Conservation (phyloP, 1,140 invertebrate species). For the Streblospio benedicti region DNA sequence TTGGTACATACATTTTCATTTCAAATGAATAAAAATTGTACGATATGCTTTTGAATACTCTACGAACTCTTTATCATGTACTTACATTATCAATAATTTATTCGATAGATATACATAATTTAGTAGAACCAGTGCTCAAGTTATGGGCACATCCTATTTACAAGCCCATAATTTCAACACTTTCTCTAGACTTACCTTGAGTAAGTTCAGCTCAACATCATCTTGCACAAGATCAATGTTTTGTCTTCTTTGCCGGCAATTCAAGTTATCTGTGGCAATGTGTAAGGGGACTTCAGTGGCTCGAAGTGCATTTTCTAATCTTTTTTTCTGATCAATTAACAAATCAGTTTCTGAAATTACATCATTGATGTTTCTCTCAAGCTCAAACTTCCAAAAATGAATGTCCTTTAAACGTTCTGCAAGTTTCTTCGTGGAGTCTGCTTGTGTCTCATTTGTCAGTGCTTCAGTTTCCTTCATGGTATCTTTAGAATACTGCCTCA, state of each 20-base stretch:
- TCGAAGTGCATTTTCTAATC: slow-evolving; percentile 42
- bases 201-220: slow-evolving; percentile 66
- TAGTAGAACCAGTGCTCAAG: too few species aligned
- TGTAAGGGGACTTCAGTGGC: slow-evolving; percentile 46
- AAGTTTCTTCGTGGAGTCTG: slow-evolving; percentile 44
- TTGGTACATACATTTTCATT: too few species aligned
- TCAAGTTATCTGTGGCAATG: slow-evolving; percentile 52
- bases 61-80: too few species aligned
- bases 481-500: slow-evolving; percentile 40
- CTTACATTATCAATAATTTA: too few species aligned
- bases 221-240: slow-evolving; percentile 73
- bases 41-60: too few species aligned
- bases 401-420: slow-evolving; percentile 45
- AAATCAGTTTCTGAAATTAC: slow-evolving; percentile 45
- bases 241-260: slow-evolving; percentile 62
- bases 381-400: slow-evolving; percentile 48
- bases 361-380: slow-evolving; percentile 44
- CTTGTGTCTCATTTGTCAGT: slow-evolving; percentile 41
- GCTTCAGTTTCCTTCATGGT: slow-evolving; percentile 29
- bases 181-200: too few species aligned
- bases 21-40: too few species aligned
- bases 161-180: too few species aligned
- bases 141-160: too few species aligned
- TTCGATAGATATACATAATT: too few species aligned
- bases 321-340: slow-evolving; percentile 40